These are phyloP conservation scores for Intellagama lesueurii DNA, from an alignment of 2,797 vertebrate species.

Conservation along the genomic window DNA sequence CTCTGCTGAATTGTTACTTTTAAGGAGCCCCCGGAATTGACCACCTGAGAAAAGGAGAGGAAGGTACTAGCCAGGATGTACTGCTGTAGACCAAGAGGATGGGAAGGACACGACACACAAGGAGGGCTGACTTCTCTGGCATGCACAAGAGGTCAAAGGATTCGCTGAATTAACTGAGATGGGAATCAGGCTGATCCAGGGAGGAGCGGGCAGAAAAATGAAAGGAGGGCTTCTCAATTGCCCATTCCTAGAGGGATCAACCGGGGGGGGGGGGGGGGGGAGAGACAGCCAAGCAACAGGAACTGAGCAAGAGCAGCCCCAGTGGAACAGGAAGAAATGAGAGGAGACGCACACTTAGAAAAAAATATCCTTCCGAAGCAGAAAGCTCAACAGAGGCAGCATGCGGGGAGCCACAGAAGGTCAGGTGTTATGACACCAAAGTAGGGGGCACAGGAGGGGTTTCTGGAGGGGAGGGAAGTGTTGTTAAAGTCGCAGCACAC, in stretches of 20 bases:
- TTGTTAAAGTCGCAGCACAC: constrained; percentile 39
- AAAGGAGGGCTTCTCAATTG: no score
- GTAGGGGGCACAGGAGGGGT: no score
- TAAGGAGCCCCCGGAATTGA: constrained; percentile 76
- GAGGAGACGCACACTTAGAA: not conserved
- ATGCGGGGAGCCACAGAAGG: not conserved
- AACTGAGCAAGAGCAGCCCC: not conserved
- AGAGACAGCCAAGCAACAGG: not conserved
- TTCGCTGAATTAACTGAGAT: not conserved
- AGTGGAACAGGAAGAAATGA: not conserved
- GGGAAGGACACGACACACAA: not conserved
- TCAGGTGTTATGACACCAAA: no score
- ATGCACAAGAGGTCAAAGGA: not conserved
- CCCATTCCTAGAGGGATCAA: no score
- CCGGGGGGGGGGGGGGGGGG: no score
- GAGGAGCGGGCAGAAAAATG: not conserved
- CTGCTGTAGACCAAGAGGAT: not conserved
- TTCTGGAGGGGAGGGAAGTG: no score
- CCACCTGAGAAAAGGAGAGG: constrained; percentile 70
- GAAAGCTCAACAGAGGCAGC: not conserved
- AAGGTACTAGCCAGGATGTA: not conserved
- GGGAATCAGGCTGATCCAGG: not conserved
- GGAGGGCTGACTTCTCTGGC: no score
- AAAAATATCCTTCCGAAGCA: no score
- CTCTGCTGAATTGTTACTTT: constrained; percentile 83